phyloP scores from a whole-genome alignment of 2,113 vertebrate species.

The Cyanoramphus novaezelandiae region DNA sequence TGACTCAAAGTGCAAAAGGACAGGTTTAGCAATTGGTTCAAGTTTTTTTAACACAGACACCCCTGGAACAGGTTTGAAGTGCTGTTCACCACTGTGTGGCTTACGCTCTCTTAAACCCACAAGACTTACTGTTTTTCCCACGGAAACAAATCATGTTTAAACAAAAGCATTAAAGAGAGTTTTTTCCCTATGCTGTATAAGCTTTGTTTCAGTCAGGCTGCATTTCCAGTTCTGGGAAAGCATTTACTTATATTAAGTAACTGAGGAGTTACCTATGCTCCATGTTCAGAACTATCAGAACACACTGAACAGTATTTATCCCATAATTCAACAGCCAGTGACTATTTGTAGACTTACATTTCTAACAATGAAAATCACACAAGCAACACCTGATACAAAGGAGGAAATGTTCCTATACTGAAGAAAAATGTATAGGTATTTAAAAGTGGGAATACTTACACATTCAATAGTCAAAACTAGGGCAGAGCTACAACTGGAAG shows the following conservation, averaged over 20 bases:
- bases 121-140: neutral
- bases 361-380: neutral
- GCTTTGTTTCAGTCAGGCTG: neutral
- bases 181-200: neutral
- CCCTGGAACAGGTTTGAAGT: neutral
- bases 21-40: neutral
- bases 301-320: neutral
- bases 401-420: neutral
- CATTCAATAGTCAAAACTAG: neutral
- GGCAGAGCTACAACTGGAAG: neutral
- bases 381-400: neutral
- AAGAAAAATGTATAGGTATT: fast-evolving
- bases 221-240: neutral
- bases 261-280: neutral
- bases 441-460: neutral
- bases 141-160: neutral
- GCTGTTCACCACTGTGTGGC: neutral
- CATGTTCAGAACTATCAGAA: neutral
- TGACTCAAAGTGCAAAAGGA: neutral
- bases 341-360: neutral
- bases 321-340: neutral
- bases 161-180: neutral
- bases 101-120: neutral
- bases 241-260: neutral
- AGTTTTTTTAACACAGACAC: neutral